Conservation (phyloP, 2,797 vertebrate species). For the Tokudaia tokunoshimensis region DNA sequence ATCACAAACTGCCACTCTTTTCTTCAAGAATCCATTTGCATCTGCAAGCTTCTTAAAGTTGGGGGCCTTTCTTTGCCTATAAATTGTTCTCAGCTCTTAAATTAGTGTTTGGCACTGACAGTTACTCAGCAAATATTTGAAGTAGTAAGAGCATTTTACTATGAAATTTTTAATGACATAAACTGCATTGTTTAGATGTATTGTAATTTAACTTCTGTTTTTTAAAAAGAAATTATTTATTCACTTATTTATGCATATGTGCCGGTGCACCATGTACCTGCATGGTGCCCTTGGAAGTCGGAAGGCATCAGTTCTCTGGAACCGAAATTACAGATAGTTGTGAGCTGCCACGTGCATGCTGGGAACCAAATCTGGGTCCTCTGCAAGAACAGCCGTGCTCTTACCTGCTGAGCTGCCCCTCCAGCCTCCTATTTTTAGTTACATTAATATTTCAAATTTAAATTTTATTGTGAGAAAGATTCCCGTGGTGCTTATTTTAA, state of each 20-base stretch:
- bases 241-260: neutral
- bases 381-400: neutral
- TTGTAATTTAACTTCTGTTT: slow-evolving; percentile 19
- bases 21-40: slow-evolving; percentile 33
- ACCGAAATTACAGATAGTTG: neutral
- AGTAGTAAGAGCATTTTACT: slow-evolving; percentile 48
- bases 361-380: neutral
- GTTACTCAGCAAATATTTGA: slow-evolving; percentile 59
- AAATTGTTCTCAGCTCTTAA: neutral
- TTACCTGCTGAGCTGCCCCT: neutral
- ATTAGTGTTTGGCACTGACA: neutral
- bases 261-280: neutral
- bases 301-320: neutral
- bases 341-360: neutral
- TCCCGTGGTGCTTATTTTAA: slow-evolving; percentile 34
- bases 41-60: slow-evolving; percentile 34
- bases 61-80: slow-evolving; percentile 2
- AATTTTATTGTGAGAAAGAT: slow-evolving; percentile 26
- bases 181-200: neutral
- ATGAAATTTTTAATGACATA: slow-evolving; percentile 20
- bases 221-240: neutral
- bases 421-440: neutral
- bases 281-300: neutral
- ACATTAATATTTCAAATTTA: slow-evolving; percentile 27
- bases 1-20: neutral